phyloP scores from a whole-genome alignment of 2,888 invertebrate genomes.

The Drosophila limbata region DNA sequence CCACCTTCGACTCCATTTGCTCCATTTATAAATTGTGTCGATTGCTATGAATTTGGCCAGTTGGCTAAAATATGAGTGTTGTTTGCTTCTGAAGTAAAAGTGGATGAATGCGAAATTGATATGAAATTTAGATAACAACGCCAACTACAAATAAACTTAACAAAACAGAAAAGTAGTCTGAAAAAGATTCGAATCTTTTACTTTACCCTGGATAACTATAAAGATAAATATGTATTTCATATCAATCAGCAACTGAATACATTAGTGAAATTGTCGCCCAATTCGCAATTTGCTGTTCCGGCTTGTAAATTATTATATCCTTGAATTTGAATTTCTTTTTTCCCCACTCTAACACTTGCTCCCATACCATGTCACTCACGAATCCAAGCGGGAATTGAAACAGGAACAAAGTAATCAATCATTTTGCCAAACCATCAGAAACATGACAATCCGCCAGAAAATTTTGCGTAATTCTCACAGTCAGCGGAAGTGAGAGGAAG shows the following conservation, averaged over 20 bases:
- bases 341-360: constrained; percentile 52
- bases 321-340: constrained; percentile 2
- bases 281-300: constrained; percentile 30
- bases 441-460: constrained; percentile 73
- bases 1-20: neutral
- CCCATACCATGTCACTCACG: neutral
- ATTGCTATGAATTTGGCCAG: neutral
- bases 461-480: constrained; percentile 61
- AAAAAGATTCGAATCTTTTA: neutral
- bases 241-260: constrained; percentile 26
- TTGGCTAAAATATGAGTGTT: neutral
- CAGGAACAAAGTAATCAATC: constrained; percentile 79
- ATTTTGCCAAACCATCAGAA: constrained; percentile 70
- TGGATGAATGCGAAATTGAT: neutral
- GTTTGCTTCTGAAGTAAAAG: neutral
- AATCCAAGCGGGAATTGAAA: constrained; percentile 27
- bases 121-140: neutral
- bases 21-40: constrained; percentile 16
- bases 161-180: neutral
- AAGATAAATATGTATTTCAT: neutral
- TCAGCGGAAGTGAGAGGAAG: constrained; percentile 10
- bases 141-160: neutral
- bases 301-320: constrained; percentile 28
- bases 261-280: constrained; percentile 5
- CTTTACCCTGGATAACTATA: neutral